Evolutionary conservation across 2,797 vertebrate genomes (phyloP), one percentile per base, ranked within the genome.

Genomic region (Xenopus petersii): DNA sequence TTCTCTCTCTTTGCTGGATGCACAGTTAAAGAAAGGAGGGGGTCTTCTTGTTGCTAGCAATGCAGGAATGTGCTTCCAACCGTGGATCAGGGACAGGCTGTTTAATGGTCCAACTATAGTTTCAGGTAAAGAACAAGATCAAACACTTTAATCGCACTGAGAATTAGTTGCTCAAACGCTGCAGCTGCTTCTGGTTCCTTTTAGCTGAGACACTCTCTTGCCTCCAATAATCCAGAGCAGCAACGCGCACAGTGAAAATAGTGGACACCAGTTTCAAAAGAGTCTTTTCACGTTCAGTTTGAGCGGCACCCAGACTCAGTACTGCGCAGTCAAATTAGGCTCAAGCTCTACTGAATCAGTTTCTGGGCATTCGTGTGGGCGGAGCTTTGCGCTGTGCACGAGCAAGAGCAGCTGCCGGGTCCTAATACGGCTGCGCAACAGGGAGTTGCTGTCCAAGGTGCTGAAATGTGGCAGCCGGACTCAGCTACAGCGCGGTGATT

Each of bases 221-320:
- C 65, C 36, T 17, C 10, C 64, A 59, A 15, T 63, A 61, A 67
- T 73, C 70, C 75, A 60, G 61, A 36, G 60, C 70, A 72, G 62
- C 33, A 12, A 77, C 33, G 59, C 24, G 30, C 75, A 77, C 73
- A 71, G 30, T 55, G 56, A 56, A 15, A 10, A 71, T 12, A 51
- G 49, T 10, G 49, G 10, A 51, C 6, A 78, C 60, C 66, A 68
- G 73, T 73, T 65, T 65, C 26, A 46, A 51, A 65, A 73, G 59
- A 58, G 70, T 72, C 36, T 49, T 17, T 42, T 46, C 71, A 73
- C 48, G 58, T 64, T 30, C 26, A 30, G 26, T 30, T 69, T 47
- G 65, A 69, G 33, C 66, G 59, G 66, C 66, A 64, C 68, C 70
- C 73, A 48, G 68, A 70, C 66, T 6, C 24, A 36, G 13, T 47